Evolutionary conservation across 2,113 vertebrate genomes (phyloP), one percentile per base, ranked within the genome.

Genomic region (Seriola quinqueradiata): DNA sequence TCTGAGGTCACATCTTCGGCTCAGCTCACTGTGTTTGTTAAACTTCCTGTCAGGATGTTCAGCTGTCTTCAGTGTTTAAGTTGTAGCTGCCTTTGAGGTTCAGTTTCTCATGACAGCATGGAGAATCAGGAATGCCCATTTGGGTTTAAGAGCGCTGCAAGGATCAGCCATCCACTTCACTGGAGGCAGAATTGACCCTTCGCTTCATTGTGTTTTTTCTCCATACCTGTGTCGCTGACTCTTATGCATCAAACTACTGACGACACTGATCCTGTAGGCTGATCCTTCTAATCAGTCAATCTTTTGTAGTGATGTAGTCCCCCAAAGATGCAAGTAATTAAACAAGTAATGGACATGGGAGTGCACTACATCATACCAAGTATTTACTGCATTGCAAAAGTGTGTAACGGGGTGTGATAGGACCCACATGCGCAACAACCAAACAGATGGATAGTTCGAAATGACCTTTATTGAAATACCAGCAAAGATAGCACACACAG

Each of bases 121-220:
- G 68, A 74, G 38, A 90, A 92, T 92, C 82, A 77, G 88, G 85
- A 92, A 90, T 84, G 84, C 25, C 36, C 32, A 70, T 83, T 64
- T 77, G 38, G 72, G 8, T 63, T 77, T 19, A 69, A 72, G 42
- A 75, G 73, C 71, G 64, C 58, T 36, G 54, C 32, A 42, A 6
- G 40, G n/a, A 66, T 77, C 59, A 70, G 50, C 8, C 16, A 3
- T 63, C 57, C 7, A 2, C 52, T 63, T 70, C 38, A 77, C 19
- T 3, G n/a, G 13, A 68, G 54, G 69, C 52, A 55, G 21, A 70
- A 46, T 58, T 64, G 11, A 73, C 8, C 75, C 66, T 52, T 70
- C 8, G n/a, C 5, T 11, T 71, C 23, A 16, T 9, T 60, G 3
- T 36, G 38, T 21, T 68, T 36, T 64, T 70, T 72, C 21, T 63